Evolutionary conservation across 2,888 invertebrate species (phyloP).

Genomic region (Agrochola lota): DNA sequence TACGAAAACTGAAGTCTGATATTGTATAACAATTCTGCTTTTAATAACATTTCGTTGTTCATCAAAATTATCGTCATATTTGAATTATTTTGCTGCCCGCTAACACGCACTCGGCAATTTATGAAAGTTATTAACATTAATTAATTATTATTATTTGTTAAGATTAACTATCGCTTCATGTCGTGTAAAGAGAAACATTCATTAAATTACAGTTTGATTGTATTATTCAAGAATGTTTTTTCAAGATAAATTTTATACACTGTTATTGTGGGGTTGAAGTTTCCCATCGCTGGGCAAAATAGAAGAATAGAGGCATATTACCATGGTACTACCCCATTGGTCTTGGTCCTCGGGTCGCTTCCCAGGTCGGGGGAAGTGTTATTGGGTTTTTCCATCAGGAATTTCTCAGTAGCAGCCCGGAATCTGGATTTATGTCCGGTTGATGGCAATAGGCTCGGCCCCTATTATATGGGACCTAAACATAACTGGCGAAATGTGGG

Average conservation of each 20-base stretch:
- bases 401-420: neutral
- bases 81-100: constrained; percentile 7
- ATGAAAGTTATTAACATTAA: constrained; percentile 39
- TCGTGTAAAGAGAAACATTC: constrained; percentile 31
- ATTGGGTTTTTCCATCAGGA: neutral
- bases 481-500: neutral
- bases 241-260: neutral
- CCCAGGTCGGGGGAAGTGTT: neutral
- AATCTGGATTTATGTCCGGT: neutral
- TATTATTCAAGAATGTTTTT: constrained; percentile 21
- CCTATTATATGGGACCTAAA: too few species aligned
- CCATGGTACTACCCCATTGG: neutral
- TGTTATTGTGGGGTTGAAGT: neutral
- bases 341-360: too few species aligned
- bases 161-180: constrained; percentile 28
- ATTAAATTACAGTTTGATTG: constrained; percentile 32
- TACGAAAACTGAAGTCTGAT: neutral
- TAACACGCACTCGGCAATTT: constrained; percentile 11
- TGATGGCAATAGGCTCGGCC: neutral
- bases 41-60: neutral
- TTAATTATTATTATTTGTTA: constrained; percentile 40
- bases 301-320: neutral
- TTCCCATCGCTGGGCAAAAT: neutral
- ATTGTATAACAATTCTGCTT: neutral
- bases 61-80: neutral